Evolutionary conservation across 2,888 invertebrate genomes (phyloP).

Genomic region (Epicampocera succincta): DNA sequence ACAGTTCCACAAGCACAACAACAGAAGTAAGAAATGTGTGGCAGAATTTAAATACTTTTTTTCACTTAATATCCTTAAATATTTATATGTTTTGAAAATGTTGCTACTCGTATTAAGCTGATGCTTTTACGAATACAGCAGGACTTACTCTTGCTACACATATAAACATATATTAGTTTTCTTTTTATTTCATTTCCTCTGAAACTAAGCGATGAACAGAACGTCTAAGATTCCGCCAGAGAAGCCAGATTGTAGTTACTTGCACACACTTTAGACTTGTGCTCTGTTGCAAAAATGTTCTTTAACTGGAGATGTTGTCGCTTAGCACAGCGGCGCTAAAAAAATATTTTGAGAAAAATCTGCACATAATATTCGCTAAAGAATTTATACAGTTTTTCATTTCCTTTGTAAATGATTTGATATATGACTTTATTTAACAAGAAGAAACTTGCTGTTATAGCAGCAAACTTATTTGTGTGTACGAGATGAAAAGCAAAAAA

Average conservation of each 20-base stretch:
- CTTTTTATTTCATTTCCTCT: neutral
- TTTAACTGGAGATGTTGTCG: conserved; percentile 35
- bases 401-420: conserved; percentile 63
- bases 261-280: neutral
- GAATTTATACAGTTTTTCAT: conserved; percentile 61
- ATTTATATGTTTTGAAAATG: conserved; percentile 31
- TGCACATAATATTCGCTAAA: conserved; percentile 60
- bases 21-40: conserved; percentile 5
- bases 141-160: too few relatives aligned
- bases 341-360: conserved; percentile 44
- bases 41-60: conserved; percentile 30
- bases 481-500: neutral
- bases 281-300: conserved; percentile 1
- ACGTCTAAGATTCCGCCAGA: conserved; percentile 31
- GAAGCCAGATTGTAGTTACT: conserved; percentile 4
- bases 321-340: conserved; percentile 43
- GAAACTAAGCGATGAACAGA: conserved; percentile 21
- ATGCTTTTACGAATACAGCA: conserved; percentile 14
- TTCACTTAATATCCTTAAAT: conserved; percentile 42
- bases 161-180: too few relatives aligned
- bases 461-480: conserved; percentile 42
- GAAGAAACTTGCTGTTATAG: neutral
- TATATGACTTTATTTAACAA: conserved; percentile 57
- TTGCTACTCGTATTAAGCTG: conserved; percentile 32
- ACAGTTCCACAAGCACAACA: neutral